phyloP scores from a whole-genome alignment of 2,113 vertebrate genomes.

The Zosterops japonicus region DNA sequence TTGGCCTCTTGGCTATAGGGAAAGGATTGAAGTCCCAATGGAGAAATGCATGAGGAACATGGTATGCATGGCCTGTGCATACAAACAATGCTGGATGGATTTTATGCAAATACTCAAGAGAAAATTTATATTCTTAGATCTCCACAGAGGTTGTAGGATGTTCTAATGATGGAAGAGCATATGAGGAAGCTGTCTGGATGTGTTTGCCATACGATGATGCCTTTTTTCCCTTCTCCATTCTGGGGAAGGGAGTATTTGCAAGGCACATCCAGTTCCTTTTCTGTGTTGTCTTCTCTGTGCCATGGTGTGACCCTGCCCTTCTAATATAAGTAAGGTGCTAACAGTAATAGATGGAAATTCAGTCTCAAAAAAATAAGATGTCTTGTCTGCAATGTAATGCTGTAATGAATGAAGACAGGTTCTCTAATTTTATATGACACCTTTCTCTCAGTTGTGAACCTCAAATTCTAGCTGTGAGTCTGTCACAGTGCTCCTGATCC shows the following conservation, averaged over 20 bases:
- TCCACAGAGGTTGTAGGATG: not conserved
- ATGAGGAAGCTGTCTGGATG: not conserved
- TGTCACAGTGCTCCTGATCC: not conserved
- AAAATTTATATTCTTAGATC: not conserved
- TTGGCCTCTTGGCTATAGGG: not conserved
- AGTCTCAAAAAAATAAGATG: not conserved
- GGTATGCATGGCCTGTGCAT: fast-evolving
- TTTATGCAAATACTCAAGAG: not conserved
- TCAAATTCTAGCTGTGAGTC: not conserved
- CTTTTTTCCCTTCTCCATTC: not conserved
- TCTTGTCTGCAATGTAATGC: not conserved
- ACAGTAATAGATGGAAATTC: not conserved
- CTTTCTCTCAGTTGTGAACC: not conserved
- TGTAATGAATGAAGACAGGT: not conserved
- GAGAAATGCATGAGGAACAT: not conserved
- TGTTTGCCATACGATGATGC: not conserved
- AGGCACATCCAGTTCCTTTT: not conserved
- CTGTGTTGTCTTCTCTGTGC: not conserved
- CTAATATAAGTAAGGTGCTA: not conserved
- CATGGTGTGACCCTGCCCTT: not conserved
- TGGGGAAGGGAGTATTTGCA: not conserved
- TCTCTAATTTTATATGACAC: not conserved
- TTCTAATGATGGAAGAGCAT: not conserved
- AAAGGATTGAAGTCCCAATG: not conserved
- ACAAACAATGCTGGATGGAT: not conserved